Evolutionary conservation across 1,140 invertebrate species (phyloP).

Genomic region (Micrasema minimum): DNA sequence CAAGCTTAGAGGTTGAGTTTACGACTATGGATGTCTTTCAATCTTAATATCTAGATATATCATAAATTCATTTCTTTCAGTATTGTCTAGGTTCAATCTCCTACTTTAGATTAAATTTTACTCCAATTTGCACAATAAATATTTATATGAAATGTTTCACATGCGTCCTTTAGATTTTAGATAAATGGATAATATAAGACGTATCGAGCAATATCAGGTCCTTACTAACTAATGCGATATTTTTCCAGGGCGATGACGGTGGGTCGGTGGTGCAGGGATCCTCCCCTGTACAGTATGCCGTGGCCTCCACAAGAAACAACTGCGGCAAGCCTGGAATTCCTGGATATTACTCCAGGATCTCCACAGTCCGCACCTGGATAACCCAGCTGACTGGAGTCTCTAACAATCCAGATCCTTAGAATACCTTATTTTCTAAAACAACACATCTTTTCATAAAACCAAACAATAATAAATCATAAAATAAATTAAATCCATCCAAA

Average conservation of each 20-base stretch:
- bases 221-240: no score
- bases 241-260: constrained; percentile 50
- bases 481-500: background rate
- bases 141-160: no score
- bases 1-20: no score
- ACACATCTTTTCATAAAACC: background rate
- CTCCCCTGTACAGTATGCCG: constrained; percentile 35
- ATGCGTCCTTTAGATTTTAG: no score
- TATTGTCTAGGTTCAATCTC: no score
- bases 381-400: constrained; percentile 24
- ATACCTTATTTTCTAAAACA: background rate
- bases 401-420: constrained; percentile 5
- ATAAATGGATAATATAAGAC: no score
- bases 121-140: no score
- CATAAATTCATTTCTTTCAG: background rate
- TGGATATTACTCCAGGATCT: constrained; percentile 44
- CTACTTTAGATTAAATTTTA: no score
- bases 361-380: constrained; percentile 43
- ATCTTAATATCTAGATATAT: no score
- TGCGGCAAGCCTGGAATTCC: constrained; percentile 46
- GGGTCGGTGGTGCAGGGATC: constrained; percentile 47
- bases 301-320: constrained; percentile 44
- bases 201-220: no score
- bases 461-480: no score
- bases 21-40: no score